phyloP scores from a whole-genome alignment of 1,140 invertebrate species.

The Brachionus manjavacas region DNA sequence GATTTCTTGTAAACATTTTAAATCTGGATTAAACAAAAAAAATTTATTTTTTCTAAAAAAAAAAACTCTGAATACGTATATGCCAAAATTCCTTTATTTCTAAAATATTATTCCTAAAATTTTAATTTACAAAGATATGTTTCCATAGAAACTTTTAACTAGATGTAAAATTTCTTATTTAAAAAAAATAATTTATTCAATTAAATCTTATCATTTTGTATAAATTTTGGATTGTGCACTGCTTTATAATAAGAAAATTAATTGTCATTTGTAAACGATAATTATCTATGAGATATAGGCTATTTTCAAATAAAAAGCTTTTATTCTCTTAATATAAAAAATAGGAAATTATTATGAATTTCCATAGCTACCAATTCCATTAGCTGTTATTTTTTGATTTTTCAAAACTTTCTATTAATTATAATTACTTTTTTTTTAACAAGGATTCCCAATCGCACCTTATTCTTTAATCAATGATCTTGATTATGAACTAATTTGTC shows the following conservation, averaged over 20 bases:
- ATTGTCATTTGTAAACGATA: background rate
- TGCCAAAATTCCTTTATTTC: background rate
- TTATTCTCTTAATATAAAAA: background rate
- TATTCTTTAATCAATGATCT: background rate
- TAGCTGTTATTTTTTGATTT: background rate
- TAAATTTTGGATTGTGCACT: background rate
- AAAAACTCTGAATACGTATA: background rate
- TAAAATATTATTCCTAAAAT: background rate
- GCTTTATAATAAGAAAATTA: background rate
- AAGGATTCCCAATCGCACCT: background rate
- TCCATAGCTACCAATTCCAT: background rate
- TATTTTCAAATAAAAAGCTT: background rate
- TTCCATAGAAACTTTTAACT: background rate
- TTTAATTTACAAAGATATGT: background rate
- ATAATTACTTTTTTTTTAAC: background rate
- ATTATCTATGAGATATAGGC: too few species aligned
- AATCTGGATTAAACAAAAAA: background rate
- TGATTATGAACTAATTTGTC: background rate
- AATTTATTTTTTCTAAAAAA: background rate
- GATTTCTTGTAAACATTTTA: conserved; percentile 16
- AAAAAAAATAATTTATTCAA: background rate
- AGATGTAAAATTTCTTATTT: background rate
- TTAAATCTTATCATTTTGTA: background rate
- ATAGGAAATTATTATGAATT: background rate
- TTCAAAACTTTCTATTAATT: background rate